Conservation (phyloP, 2,113 vertebrate species). For the Bolborhynchus lineola region DNA sequence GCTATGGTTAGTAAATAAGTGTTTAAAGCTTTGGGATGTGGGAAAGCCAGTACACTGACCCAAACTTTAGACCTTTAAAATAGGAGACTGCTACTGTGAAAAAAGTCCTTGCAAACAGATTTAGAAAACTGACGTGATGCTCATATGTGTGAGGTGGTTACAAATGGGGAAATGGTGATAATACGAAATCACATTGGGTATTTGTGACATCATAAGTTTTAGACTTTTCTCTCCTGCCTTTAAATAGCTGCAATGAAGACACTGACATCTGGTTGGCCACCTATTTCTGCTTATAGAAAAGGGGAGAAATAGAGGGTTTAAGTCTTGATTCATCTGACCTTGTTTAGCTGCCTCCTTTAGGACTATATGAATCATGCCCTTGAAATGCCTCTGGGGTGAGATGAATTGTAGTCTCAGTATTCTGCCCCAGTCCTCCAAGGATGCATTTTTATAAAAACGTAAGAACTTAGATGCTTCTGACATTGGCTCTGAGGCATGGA, state of each 20-base stretch:
- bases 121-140: not conserved
- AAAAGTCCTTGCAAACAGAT: not conserved
- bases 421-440: not conserved
- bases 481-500: not conserved
- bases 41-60: not conserved
- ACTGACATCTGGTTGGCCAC: not conserved
- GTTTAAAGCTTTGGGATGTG: not conserved
- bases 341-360: not conserved
- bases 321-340: not conserved
- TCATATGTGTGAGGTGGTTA: not conserved
- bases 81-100: not conserved
- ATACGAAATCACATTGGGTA: not conserved
- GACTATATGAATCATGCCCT: not conserved
- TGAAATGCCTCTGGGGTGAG: not conserved
- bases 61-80: not conserved
- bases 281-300: not conserved
- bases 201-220: not conserved
- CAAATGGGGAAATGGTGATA: not conserved
- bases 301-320: not conserved
- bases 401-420: not conserved
- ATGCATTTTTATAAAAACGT: not conserved
- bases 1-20: not conserved
- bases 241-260: not conserved
- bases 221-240: not conserved
- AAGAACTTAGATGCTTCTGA: not conserved